These are phyloP conservation scores for Orthosia gracilis DNA, from an alignment of 2,888 invertebrate species.

Conservation along the genomic window DNA sequence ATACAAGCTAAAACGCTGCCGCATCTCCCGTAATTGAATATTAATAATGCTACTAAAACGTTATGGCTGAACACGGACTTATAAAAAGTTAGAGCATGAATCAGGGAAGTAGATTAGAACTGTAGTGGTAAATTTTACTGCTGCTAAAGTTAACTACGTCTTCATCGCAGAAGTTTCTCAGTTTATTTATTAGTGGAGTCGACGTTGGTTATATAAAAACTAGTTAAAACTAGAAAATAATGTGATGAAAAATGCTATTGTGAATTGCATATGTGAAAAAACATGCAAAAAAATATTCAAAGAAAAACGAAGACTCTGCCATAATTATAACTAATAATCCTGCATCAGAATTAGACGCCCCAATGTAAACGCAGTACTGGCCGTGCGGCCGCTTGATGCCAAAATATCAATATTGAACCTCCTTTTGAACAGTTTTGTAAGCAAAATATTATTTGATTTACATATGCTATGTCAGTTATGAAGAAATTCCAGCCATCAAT, in stretches of 20 bases:
- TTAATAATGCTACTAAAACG: slow-evolving; percentile 58
- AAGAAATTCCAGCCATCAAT: no score
- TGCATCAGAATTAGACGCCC: no score
- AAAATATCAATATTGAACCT: no score
- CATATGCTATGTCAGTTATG: no score
- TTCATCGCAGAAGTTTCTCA: slow-evolving; percentile 10
- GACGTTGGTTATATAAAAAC: slow-evolving; percentile 3
- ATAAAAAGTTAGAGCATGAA: slow-evolving; percentile 51
- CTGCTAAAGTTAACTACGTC: slow-evolving; percentile 19
- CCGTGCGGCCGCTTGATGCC: no score
- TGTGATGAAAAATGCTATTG: background rate
- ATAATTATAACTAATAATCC: background rate
- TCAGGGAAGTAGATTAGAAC: slow-evolving; percentile 39
- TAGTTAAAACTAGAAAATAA: slow-evolving; percentile 7
- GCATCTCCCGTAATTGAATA: slow-evolving; percentile 52
- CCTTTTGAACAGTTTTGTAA: no score
- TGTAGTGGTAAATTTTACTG: slow-evolving; percentile 32
- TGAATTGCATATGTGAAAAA: background rate
- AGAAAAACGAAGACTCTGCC: background rate
- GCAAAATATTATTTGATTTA: no score
- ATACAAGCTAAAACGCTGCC: slow-evolving; percentile 32
- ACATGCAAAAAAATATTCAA: background rate
- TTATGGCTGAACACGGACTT: slow-evolving; percentile 38
- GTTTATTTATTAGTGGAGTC: slow-evolving; percentile 21
- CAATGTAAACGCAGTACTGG: no score